Evolutionary conservation across 2,797 vertebrate genomes (phyloP), one percentile per base, ranked within the genome.

Genomic region (Poliocrania exsul): DNA sequence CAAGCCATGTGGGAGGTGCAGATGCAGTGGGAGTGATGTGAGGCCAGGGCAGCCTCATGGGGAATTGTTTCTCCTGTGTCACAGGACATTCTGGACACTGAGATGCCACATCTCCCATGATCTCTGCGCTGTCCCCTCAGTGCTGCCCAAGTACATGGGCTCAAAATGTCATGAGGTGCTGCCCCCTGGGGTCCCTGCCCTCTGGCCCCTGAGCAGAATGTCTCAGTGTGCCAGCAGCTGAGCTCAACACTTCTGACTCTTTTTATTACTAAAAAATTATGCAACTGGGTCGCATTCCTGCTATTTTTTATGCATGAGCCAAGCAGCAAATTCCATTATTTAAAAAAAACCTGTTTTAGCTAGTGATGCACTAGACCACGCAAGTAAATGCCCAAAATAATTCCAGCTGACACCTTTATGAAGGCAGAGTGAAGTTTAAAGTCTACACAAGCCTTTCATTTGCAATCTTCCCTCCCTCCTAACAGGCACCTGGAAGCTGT

Each of bases 181-280:
- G 87, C 40, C 35, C 46, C 29, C 33, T 0, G 1, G 33, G 74
- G 40, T 87, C 53, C 53, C 77, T 60, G 80, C 54, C 56, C 81
- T 16, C 15, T 8, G 10, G 35, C 73, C 66, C 50, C 4, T 3
- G 1, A 6, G 0, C 79, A 19, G 72, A 26, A 37, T 26, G 18
- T 26, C 72, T 61, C 82, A 53, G 50, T 70, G 51, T 11, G 10
- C 80, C 87, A 56, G 86, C 86, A 90, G 94, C 90, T 81, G 94
- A 96, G 86, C 95, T 86, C 65, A 95, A 93, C 93, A 71, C 66
- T 87, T 82, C 58, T 85, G 56, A 60, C 90, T 90, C 93, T 95
- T 93, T 95, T 97, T 94, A 97, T 96, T 96, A 91, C 95, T 86
- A 92, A 88, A 92, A 96, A 82, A 96, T 92, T 96, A 96, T 96